Conservation (phyloP, 2,113 vertebrate genomes). For the Brachypteracias leptosomus region DNA sequence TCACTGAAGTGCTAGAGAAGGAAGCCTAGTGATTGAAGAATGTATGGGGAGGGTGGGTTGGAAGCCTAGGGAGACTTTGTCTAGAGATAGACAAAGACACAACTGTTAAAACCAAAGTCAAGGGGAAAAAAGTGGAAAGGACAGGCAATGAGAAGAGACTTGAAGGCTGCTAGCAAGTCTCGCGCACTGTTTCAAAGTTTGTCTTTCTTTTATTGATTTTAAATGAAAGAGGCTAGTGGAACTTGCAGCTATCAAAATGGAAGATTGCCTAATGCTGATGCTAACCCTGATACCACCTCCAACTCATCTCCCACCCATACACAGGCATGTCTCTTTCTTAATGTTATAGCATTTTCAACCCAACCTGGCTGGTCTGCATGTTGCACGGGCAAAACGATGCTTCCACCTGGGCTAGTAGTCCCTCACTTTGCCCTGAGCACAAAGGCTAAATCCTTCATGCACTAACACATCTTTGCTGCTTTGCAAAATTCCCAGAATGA, state of each 20-base stretch:
- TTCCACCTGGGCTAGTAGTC: not conserved
- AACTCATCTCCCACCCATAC: not conserved
- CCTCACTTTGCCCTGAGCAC: not conserved
- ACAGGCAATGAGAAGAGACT: not conserved
- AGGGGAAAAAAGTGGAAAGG: not conserved
- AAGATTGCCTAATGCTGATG: not conserved
- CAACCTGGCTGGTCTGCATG: not conserved
- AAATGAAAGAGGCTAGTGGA: not conserved
- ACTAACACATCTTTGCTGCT: not conserved
- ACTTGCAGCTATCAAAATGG: not conserved
- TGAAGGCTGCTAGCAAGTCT: not conserved
- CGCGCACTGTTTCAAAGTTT: not conserved
- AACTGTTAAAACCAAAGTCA: not conserved
- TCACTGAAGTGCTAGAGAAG: not conserved
- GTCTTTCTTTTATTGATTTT: not conserved
- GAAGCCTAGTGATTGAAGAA: not conserved
- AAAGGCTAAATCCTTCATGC: not conserved
- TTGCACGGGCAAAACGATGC: not conserved
- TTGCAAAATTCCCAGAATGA: not conserved
- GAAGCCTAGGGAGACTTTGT: not conserved
- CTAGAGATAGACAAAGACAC: not conserved
- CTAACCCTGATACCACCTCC: not conserved
- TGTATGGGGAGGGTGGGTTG: not conserved
- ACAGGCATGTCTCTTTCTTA: not conserved
- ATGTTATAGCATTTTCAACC: not conserved